Evolutionary conservation across 2,113 vertebrate species (phyloP), one percentile per base, ranked within the genome.

Genomic region (Nasalis larvatus): DNA sequence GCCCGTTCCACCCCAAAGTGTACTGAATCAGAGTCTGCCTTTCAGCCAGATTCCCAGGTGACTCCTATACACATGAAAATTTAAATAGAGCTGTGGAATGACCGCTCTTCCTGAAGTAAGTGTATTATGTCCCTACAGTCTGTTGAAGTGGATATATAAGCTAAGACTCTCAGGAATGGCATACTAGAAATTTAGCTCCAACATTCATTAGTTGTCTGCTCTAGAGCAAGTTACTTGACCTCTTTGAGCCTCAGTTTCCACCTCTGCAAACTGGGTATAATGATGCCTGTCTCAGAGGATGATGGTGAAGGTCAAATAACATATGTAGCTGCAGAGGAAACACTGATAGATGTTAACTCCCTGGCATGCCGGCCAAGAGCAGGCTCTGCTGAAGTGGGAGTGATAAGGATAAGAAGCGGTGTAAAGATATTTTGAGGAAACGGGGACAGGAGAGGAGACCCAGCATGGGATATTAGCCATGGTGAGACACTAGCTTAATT

Each of bases 201-300:
- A 68, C 17, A 18, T 80, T n/a, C 18, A 76, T 78, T 40, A 87
- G n/a, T 23, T 90, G 13, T 47, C 30, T 21, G 3, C 16, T 11
- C 54, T 42, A 85, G 21, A 76, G 23, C 32, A 91, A 86, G 20
- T 54, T 68, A 77, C 12, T 58, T 52, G 25, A n/a, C 5, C 20
- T 78, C 21, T 68, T 27, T 78, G n/a, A 60, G 74, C 37, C 74
- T 97, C 49, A 54, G 66, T 93, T 58, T 95, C 16, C 21, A 49
- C 14, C 32, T 89, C 32, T 94, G 13, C 21, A 90, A 40, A 45
- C 4, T 13, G 16, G 52, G 45, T 40, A n/a, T n/a, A 76, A 73
- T 10, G 37, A 74, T 54, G 30, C 14, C 83, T 87, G n/a, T 84
- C 37, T 94, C 14, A 8, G 23, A 90, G 30, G n/a, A 35, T 3